Evolutionary conservation across 1,140 invertebrate genomes (phyloP).

Genomic region (Octopus bimaculoides): DNA sequence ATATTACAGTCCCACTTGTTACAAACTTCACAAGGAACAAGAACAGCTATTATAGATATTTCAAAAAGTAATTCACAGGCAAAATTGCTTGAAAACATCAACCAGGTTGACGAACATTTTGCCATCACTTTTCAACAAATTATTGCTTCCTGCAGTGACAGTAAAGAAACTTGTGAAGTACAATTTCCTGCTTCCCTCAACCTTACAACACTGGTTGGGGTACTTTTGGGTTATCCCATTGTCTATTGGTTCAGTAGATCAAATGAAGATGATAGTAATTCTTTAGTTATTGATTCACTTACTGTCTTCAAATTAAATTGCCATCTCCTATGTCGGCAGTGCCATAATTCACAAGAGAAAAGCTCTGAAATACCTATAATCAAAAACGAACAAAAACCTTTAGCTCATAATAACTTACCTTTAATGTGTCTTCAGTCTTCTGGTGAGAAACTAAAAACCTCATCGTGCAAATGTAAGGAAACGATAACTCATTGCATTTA

Average conservation of each 20-base stretch:
- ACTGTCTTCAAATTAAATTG: background rate
- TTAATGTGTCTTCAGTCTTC: no score
- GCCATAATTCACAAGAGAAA: no score
- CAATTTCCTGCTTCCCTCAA: background rate
- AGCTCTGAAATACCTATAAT: no score
- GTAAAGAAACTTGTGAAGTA: background rate
- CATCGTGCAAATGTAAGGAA: background rate
- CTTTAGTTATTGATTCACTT: background rate
- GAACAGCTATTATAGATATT: background rate
- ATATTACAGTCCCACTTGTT: background rate
- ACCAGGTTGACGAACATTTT: background rate
- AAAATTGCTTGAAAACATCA: background rate
- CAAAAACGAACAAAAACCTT: no score
- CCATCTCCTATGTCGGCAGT: no score
- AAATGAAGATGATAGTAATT: background rate
- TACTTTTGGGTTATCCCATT: background rate
- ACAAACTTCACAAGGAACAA: background rate
- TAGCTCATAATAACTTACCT: no score
- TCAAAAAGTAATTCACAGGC: background rate
- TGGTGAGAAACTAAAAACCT: no score
- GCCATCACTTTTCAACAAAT: background rate
- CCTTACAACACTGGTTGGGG: background rate
- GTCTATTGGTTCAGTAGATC: slow-evolving; percentile 1
- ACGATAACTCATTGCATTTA: background rate
- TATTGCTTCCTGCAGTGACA: background rate